Conservation (phyloP, 2,797 vertebrate species). For the Hydrocynus forskahlii region DNA sequence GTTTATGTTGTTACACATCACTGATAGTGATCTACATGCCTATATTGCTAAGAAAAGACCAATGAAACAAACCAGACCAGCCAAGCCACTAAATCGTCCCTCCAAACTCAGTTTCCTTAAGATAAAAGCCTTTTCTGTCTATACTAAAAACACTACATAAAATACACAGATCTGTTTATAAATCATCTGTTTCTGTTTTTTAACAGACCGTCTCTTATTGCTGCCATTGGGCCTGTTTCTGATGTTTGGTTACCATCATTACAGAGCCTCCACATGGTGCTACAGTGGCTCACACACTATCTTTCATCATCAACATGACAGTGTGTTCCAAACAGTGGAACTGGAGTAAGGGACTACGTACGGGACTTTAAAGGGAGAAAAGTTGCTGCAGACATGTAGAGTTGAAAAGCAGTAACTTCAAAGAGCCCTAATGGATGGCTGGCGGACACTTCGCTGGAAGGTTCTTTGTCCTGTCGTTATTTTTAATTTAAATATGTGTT, state of each 20-base stretch:
- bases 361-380: slow-evolving; percentile 1
- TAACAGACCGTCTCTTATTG: not conserved
- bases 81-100: not conserved
- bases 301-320: not conserved
- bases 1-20: no score
- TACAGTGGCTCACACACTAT: not conserved
- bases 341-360: not conserved
- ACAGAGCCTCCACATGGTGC: not conserved
- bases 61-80: not conserved
- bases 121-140: not conserved
- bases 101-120: not conserved
- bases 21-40: not conserved
- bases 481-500: not conserved
- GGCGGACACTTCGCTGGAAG: not conserved
- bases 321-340: not conserved
- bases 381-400: not conserved
- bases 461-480: not conserved
- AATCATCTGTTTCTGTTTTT: not conserved
- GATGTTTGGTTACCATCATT: not conserved
- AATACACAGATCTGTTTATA: not conserved
- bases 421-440: not conserved
- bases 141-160: not conserved
- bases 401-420: slow-evolving; percentile 4
- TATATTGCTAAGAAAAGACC: not conserved
- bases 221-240: not conserved